phyloP scores from a whole-genome alignment of 2,888 invertebrate genomes.

The Stenichneumon culpator region DNA sequence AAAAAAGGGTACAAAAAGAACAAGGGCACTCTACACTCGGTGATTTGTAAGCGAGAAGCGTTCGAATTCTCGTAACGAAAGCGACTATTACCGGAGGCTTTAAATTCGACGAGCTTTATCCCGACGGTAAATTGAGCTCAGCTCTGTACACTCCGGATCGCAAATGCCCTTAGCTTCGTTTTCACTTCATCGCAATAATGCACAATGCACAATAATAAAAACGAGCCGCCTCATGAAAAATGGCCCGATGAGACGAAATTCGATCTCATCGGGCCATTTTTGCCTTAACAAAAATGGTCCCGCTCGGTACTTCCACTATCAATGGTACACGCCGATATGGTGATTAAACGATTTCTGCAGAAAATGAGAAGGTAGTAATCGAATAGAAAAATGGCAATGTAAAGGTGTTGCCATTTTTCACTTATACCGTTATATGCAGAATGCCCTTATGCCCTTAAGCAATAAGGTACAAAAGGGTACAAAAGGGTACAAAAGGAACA shows the following conservation, averaged over 20 bases:
- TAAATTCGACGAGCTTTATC: conserved; percentile 20
- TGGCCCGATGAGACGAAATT: too few relatives aligned
- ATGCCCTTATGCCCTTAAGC: too few relatives aligned
- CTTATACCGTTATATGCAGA: too few relatives aligned
- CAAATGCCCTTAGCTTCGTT: neutral
- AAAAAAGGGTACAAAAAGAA: conserved; percentile 41
- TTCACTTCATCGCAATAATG: neutral
- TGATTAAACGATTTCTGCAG: too few relatives aligned
- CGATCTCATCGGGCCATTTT: too few relatives aligned
- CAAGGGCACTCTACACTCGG: conserved; percentile 52
- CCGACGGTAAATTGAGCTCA: neutral
- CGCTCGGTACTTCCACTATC: too few relatives aligned
- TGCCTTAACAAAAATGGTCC: too few relatives aligned
- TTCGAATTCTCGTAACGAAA: conserved; percentile 32
- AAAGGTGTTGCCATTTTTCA: neutral
- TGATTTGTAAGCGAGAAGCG: conserved; percentile 57
- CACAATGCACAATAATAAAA: neutral
- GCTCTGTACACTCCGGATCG: neutral
- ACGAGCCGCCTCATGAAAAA: too few relatives aligned
- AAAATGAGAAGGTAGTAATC: neutral
- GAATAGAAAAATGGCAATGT: neutral
- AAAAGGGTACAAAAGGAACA: too few relatives aligned
- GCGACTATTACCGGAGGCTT: conserved; percentile 27
- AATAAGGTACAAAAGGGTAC: too few relatives aligned
- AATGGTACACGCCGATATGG: too few relatives aligned